Base-by-base conservation (phyloP, 2,888 invertebrate species). In the Lepas anatifera region DNA sequence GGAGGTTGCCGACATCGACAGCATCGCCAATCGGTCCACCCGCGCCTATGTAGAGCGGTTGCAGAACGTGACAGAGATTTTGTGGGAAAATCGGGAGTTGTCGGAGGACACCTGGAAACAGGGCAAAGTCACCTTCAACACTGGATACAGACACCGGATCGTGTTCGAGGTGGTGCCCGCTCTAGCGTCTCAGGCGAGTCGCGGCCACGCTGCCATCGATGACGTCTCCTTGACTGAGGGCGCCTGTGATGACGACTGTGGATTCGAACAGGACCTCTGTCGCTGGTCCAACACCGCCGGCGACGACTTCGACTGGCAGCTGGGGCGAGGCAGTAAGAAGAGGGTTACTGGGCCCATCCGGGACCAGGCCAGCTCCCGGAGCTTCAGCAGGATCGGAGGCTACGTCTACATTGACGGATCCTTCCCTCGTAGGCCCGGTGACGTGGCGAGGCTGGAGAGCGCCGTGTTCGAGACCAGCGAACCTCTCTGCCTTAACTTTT, bases 211-310 rank as follows among this genome's bases (percentile, higher is more conserved):
- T 18, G 79, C 79, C 37, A 70, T 80, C 37, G 80, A 80, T 74
- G 79, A 80, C 71, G 75, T 80, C 48, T 68, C 69, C 1, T 73
- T 78, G 13, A 71, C 69, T 6, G 71, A 73, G 43, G 79, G 79
- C 8, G 74, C 76, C 66, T 80, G 74, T 35, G 73, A 74, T 74
- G 72, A 71, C 50, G 73, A 75, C 70, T 80, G 80, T 74, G 77
- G 78, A 71, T 80, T 80, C 75, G 80, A 80, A 70, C 74, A 72
- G 35, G 77, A 77, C 6, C 72, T 78, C 35, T 81, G 81, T 70
- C 76, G 77, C 22, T 79, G 78, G 77, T 76, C 72, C 2, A 77
- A 78, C 71, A 76, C 76, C 35, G 73, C 69, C 8, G 73, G 73
- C 16, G 78, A 77, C 72, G 73, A 74, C 64, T 80, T 79, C 74